Evolutionary conservation across 1,140 invertebrate species (phyloP), one percentile per base, ranked within the genome.

Genomic region (Drosophila saltans): DNA sequence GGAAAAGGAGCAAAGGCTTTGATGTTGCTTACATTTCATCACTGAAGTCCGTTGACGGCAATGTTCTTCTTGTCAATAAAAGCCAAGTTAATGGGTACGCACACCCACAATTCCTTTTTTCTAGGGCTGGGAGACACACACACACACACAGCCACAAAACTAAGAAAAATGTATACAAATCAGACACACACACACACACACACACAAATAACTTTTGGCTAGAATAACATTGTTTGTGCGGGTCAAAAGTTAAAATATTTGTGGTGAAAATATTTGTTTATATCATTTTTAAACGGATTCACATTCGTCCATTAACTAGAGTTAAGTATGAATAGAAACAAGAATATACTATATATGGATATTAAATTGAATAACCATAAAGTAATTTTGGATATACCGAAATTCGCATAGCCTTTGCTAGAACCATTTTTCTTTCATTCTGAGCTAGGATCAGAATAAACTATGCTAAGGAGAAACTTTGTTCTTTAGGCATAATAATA

Each of bases 21-120:
- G 84, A 88, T 89, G 84, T 88, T 86, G 85, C 82, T 89, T 88
- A 88, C 84, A 80, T 88, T 88, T 89, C 84, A 89, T 88, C 83
- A 88, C 84, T 75, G 63, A 89, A 88, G 68, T 78, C 81, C 63
- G 43, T 24, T 26, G 60, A 43, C 40, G 62, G 16, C 66, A 33
- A 40, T 63, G 58, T 78, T 57, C 80, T 78, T 57, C 80, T 80
- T 88, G 84, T 88, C 83, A 88, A 86, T 83, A 88, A 88, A 82
- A 71, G 45, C 64, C 83, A 81, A 86, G 66, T 88, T 88, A 89
- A 89, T 89, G 84, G 83, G 77, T 78, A 86, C 82, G 83, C 76
- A 83, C 76, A 57, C 66, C 21, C 43, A 16, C 11, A 36, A 21
- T 11, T 16, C 16, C 16, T 52, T 52, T 52, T 6, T 6, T 36